Percentiles rank a stretch among this genome's conserved stretches.
phyloP scores from a whole-genome alignment of 2,797 vertebrate species.

The Xiphophorus birchmanni region DNA sequence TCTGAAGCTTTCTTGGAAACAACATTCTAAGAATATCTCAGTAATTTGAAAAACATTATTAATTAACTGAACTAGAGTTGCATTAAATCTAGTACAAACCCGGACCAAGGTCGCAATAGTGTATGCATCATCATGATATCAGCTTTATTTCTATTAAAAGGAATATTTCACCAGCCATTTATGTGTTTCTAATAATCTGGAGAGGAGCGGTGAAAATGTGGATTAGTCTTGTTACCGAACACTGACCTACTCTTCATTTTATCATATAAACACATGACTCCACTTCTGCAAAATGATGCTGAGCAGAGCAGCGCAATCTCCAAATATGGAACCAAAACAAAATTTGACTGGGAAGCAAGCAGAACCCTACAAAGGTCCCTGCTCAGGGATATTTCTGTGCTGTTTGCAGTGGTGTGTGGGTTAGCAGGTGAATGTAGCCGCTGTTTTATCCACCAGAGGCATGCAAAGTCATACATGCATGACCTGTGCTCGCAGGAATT shows the following conservation, averaged over 20 bases:
- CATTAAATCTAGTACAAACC: not conserved
- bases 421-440: conserved; percentile 7
- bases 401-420: conserved; percentile 51
- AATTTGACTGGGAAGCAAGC: conserved; percentile 34
- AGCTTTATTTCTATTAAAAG: not conserved
- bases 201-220: conserved; percentile 20
- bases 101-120: not conserved
- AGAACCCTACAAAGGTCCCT: conserved; percentile 40
- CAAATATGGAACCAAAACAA: conserved; percentile 68
- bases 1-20: not conserved
- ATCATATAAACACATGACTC: conserved; percentile 70
- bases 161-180: conserved; percentile 13
- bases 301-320: conserved; percentile 42
- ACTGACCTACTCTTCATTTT: conserved; percentile 44
- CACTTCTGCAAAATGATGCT: conserved; percentile 28
- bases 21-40: not conserved
- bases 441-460: no score
- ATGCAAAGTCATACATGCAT: no score
- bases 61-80: not conserved
- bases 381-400: conserved; percentile 25
- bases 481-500: no score
- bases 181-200: conserved; percentile 22
- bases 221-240: conserved; percentile 28
- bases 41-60: conserved; percentile 9
- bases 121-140: not conserved